Evolutionary conservation across 1,140 invertebrate genomes (phyloP), one percentile per base, ranked within the genome.

Genomic region (Psilanteris sp.): DNA sequence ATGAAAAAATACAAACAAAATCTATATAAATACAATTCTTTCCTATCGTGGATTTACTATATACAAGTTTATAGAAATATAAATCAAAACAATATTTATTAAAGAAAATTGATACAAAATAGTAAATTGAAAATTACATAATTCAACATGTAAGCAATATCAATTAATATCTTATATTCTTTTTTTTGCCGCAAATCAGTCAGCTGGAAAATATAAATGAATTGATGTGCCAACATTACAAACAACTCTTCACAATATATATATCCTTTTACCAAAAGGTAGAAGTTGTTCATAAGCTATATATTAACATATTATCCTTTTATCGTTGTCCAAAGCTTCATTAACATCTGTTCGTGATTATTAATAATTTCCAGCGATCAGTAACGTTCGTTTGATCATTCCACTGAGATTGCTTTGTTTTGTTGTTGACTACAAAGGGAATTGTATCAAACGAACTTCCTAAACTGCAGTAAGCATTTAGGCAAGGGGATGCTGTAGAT

Each of bases 381-480:
- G 59, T 55, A 57, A 64, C 62, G 57, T 77, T 68, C 68, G 75
- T 77, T 77, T 77, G 64, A 77, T 73, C 75, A 70, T 77, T 68
- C 46, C 67, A 39, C 48, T 48, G 62, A 62, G 43, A 77, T 67
- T 64, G 62, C 59, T 72, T 55, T 64, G 62, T 73, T 77, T 72
- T 77, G 75, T 70, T 64, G 75, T 66, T 77, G 75, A 77, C 75
- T 77, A 73, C 54, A 77, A 77, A 77, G 75, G 64, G 68, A 72
- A 72, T 72, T 41, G 68, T 68, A 68, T 71, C 55, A 68, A 77
- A 77, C 55, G 41, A 68, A 68, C 43, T 64, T 72, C 43, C 39
- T 52, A 41, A 71, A 71, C 66, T 61, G 54, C 24, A 71, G 34
- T 71, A 39, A 64, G 66, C 61, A 68, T 57, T 72, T 55, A 50